A percentile compares a stretch with the other conserved stretches of the same genome.
Evolutionary conservation across 1,140 invertebrate genomes (phyloP).

Genomic region (Theocolax elegans): DNA sequence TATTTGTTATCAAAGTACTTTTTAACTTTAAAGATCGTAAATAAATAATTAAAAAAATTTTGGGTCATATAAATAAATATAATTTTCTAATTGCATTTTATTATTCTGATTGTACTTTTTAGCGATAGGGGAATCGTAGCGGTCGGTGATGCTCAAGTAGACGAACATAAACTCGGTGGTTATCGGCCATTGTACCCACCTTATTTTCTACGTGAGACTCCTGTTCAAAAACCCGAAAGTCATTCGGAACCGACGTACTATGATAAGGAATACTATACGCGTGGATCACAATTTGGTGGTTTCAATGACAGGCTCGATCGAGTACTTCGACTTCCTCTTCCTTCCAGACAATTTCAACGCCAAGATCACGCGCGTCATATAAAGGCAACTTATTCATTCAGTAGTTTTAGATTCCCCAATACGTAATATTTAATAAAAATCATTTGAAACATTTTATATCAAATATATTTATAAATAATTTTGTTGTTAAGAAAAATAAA

Average conservation of each 20-base stretch:
- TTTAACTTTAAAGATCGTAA: too few relatives aligned
- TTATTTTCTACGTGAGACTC: not conserved
- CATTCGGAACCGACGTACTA: not conserved
- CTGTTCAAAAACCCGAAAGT: not conserved
- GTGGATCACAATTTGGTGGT: not conserved
- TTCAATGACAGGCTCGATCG: not conserved
- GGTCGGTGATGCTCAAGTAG: not conserved
- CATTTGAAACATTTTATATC: too few relatives aligned
- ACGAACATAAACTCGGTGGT: not conserved
- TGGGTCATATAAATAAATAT: too few relatives aligned
- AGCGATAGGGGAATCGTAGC: not conserved
- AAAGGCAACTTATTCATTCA: not conserved
- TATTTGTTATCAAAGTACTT: too few relatives aligned
- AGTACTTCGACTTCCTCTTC: too few relatives aligned
- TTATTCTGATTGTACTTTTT: too few relatives aligned
- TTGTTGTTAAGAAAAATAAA: too few relatives aligned
- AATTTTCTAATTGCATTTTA: too few relatives aligned
- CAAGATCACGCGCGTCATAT: not conserved
- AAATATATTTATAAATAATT: too few relatives aligned
- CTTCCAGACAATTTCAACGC: too few relatives aligned
- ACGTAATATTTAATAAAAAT: too few relatives aligned
- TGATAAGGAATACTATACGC: constrained; percentile 20
- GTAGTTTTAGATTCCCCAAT: not conserved
- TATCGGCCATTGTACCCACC: constrained; percentile 24
- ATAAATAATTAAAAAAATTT: too few relatives aligned